These are phyloP conservation scores for Eupithecia tripunctaria DNA, from an alignment of 2,888 invertebrate genomes.

Conservation along the genomic window DNA sequence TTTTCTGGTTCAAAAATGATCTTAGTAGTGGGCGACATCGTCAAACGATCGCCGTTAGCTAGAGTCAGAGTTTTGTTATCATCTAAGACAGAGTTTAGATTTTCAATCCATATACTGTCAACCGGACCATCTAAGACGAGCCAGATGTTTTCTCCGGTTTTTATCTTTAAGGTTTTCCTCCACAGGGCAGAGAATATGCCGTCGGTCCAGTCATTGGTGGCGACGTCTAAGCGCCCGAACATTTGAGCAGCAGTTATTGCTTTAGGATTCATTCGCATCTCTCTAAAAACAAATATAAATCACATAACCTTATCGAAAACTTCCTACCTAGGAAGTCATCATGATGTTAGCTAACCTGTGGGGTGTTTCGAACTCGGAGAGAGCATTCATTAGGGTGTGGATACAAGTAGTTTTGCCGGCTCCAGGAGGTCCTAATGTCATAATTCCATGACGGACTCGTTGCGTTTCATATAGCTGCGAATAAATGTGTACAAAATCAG, in stretches of 20 bases:
- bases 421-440: conserved; percentile 97
- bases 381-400: conserved; percentile 95
- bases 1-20: conserved; percentile 99
- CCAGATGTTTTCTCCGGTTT: conserved; percentile 96
- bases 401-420: conserved; percentile 97
- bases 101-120: conserved; percentile 99
- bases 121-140: conserved; percentile 97
- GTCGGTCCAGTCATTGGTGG: conserved; percentile 99
- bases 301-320: not conserved
- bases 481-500: not conserved
- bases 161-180: conserved; percentile 96
- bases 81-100: conserved; percentile 97
- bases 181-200: conserved; percentile 98
- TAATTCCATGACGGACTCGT: conserved; percentile 96
- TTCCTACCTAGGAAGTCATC: not conserved
- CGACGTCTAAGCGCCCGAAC: conserved; percentile 98
- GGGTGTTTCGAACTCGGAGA: conserved; percentile 92
- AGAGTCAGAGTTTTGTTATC: conserved; percentile 97
- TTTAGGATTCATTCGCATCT: conserved; percentile 99
- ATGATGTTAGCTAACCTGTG: conserved; percentile 85
- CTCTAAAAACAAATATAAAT: conserved; percentile 75
- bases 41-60: conserved; percentile 97
- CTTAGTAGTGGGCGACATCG: conserved; percentile 97
- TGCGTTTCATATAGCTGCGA: conserved; percentile 96
- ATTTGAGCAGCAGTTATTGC: conserved; percentile 98